Conservation (phyloP, 2,113 vertebrate species). For the Meles meles region DNA sequence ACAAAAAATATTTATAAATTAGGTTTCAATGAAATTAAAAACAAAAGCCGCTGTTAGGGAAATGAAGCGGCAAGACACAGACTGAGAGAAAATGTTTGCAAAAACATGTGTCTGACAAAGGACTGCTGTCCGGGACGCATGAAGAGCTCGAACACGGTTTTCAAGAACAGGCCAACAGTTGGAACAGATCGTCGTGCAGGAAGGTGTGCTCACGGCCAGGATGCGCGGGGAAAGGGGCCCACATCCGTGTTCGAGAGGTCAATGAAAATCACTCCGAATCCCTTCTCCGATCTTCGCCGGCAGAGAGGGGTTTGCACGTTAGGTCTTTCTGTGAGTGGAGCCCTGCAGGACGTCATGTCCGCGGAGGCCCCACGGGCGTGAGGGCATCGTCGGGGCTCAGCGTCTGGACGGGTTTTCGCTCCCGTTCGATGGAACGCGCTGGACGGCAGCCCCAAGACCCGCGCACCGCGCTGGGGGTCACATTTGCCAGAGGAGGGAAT, state of each 20-base stretch:
- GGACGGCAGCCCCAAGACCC: neutral
- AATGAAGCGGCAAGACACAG: neutral
- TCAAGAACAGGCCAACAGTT: no score
- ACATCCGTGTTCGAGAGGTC: fast-evolving
- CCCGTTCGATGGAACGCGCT: neutral
- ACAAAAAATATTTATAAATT: neutral
- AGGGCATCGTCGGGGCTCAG: neutral
- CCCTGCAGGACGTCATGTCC: no score
- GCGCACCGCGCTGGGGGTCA: neutral
- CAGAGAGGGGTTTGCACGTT: neutral
- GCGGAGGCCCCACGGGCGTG: fast-evolving
- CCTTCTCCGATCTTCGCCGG: neutral
- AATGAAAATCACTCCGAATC: neutral
- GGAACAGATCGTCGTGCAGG: neutral
- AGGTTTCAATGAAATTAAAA: neutral
- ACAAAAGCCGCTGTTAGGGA: neutral
- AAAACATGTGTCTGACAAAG: neutral
- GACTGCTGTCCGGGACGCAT: neutral
- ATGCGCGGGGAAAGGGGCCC: neutral
- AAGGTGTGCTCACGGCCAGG: neutral
- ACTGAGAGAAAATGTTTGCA: neutral
- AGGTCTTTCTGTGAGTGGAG: neutral
- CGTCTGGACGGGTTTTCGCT: neutral
- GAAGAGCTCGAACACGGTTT: neutral
- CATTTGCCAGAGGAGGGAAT: neutral